These are phyloP conservation scores for Rotaria socialis DNA, from an alignment of 2,888 invertebrate genomes.

Conservation along the genomic window DNA sequence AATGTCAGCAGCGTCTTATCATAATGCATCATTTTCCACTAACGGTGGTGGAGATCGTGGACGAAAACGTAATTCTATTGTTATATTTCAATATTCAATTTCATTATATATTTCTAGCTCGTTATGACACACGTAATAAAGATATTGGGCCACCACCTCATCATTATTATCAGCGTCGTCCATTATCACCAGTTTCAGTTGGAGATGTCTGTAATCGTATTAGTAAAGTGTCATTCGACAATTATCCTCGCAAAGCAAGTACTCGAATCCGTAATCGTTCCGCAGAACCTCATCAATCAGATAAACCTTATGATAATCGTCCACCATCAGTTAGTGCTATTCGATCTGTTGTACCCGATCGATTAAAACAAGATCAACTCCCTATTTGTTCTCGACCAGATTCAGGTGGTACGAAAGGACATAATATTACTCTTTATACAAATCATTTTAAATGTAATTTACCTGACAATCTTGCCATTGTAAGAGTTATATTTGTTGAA, in stretches of 20 bases:
- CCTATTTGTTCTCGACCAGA: background rate
- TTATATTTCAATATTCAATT: background rate
- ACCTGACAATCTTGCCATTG: conserved; percentile 17
- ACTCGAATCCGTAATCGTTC: conserved; percentile 1
- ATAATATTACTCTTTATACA: background rate
- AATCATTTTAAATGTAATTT: conserved; percentile 35
- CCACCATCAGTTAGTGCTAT: conserved; percentile 10
- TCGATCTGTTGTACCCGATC: conserved; percentile 18
- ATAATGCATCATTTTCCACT: background rate
- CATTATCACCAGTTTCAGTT: background rate
- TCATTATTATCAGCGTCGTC: background rate
- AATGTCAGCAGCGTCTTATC: background rate
- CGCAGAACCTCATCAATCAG: background rate
- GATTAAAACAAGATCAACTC: background rate
- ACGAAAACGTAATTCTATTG: background rate
- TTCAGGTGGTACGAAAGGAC: conserved; percentile 13
- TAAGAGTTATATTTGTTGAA: background rate
- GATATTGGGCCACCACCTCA: background rate
- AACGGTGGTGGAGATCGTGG: background rate
- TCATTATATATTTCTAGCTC: background rate
- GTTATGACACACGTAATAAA: conserved; percentile 11
- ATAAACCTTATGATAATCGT: background rate
- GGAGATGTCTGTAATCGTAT: background rate
- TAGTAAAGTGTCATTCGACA: conserved; percentile 6
- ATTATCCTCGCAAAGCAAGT: background rate